Conservation (phyloP, 64 coral and sea anemone species). For the Pachyseris speciosa region DNA sequence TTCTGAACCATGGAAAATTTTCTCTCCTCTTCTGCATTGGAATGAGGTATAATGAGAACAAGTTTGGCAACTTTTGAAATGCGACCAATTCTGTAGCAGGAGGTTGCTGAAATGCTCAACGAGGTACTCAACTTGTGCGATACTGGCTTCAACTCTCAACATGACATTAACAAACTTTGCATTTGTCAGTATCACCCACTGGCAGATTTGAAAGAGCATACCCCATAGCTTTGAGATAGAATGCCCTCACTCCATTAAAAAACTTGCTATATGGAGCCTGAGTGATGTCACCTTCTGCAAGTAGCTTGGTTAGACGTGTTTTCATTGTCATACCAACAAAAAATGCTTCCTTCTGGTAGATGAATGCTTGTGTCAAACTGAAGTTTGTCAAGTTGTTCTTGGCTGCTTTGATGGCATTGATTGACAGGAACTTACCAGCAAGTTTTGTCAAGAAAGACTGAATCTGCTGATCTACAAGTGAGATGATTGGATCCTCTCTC, state of each 20-base stretch:
- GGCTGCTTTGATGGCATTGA: constrained; percentile 62
- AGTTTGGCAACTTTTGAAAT: constrained; percentile 51
- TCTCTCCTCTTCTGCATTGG: constrained; percentile 65
- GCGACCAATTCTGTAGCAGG: constrained; percentile 50
- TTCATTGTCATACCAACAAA: constrained; percentile 55
- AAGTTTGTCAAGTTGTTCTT: constrained; percentile 56
- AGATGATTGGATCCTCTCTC: constrained; percentile 44
- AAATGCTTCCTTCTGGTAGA: constrained; percentile 61
- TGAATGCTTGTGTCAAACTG: constrained; percentile 40
- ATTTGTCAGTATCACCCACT: constrained; percentile 63
- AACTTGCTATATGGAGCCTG: constrained; percentile 13
- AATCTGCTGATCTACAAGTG: constrained; percentile 47
- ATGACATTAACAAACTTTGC: constrained; percentile 71
- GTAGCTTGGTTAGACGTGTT: constrained; percentile 54
- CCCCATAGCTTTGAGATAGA: constrained; percentile 57
- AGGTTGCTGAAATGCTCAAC: constrained; percentile 41
- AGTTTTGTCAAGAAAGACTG: constrained; percentile 62
- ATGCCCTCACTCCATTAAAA: constrained; percentile 64
- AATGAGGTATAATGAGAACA: constrained; percentile 43
- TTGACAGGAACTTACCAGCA: constrained; percentile 63
- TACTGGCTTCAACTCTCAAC: constrained; percentile 42
- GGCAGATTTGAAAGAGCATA: constrained; percentile 79
- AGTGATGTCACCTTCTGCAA: constrained; percentile 36
- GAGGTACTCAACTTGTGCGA: constrained; percentile 61
- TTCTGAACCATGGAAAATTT: constrained; percentile 74